Evolutionary conservation across 1,140 invertebrate genomes (phyloP).

Genomic region (Thaumatotibia leucotreta): DNA sequence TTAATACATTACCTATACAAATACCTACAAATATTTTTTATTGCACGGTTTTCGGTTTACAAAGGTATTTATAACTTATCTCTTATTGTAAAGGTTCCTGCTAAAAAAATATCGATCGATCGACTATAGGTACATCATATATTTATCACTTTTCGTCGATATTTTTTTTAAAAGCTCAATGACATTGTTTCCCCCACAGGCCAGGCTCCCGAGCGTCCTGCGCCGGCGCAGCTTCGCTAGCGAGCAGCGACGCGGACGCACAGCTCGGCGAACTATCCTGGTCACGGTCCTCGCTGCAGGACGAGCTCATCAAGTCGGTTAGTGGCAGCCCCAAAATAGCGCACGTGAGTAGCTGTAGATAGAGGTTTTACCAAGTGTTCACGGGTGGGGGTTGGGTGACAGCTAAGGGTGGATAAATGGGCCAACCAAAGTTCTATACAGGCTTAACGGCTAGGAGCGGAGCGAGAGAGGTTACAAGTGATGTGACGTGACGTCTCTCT

Average conservation of each 20-base stretch:
- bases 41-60: too few relatives aligned
- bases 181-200: conserved; percentile 34
- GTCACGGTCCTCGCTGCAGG: conserved; percentile 82
- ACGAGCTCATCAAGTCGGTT: conserved; percentile 80
- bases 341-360: conserved; percentile 58
- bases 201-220: conserved; percentile 70
- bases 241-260: conserved; percentile 59
- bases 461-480: too few relatives aligned
- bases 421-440: neutral
- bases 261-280: conserved; percentile 76
- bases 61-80: too few relatives aligned
- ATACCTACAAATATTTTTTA: too few relatives aligned
- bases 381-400: neutral
- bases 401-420: neutral
- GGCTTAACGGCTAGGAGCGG: too few relatives aligned
- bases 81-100: too few relatives aligned
- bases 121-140: too few relatives aligned
- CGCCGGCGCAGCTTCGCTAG: conserved; percentile 60
- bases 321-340: conserved; percentile 61
- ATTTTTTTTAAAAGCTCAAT: too few relatives aligned
- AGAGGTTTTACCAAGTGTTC: neutral
- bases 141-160: too few relatives aligned
- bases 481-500: too few relatives aligned
- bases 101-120: too few relatives aligned
- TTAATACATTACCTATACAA: too few relatives aligned